Evolutionary conservation across 2,113 vertebrate species (phyloP).

Genomic region (Litocranius walleri): DNA sequence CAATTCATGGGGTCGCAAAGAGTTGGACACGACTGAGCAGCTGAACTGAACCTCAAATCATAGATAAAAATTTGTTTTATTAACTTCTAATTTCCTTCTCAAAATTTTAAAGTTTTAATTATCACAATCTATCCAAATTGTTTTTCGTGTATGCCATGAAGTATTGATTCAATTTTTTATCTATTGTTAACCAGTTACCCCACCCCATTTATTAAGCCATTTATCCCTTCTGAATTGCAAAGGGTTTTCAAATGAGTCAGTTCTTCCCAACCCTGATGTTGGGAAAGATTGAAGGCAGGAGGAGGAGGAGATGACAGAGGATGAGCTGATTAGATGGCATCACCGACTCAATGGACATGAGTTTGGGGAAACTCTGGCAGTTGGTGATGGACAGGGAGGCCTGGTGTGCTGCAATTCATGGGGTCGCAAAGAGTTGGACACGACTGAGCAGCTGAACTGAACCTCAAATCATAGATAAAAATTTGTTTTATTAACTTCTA

Average conservation of each 20-base stretch:
- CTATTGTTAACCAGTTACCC: background rate
- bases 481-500: background rate
- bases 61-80: background rate
- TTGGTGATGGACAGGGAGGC: no score
- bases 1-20: no score
- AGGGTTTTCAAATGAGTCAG: no score
- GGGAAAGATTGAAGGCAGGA: no score
- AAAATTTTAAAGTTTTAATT: background rate
- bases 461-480: background rate
- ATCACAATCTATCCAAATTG: background rate
- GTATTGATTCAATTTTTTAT: background rate
- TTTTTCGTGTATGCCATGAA: background rate
- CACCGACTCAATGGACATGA: no score
- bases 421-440: no score
- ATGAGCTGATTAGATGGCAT: no score
- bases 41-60: background rate
- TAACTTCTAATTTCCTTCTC: background rate
- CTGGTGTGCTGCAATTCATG: no score
- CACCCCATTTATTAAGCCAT: background rate
- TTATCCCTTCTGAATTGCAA: background rate
- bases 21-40: no score
- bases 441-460: no score
- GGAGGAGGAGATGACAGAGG: rapidly evolving
- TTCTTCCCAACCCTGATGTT: no score
- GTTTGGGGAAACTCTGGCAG: no score